Base-by-base conservation (phyloP, 2,113 vertebrate genomes). In the Dasyornis broadbenti region DNA sequence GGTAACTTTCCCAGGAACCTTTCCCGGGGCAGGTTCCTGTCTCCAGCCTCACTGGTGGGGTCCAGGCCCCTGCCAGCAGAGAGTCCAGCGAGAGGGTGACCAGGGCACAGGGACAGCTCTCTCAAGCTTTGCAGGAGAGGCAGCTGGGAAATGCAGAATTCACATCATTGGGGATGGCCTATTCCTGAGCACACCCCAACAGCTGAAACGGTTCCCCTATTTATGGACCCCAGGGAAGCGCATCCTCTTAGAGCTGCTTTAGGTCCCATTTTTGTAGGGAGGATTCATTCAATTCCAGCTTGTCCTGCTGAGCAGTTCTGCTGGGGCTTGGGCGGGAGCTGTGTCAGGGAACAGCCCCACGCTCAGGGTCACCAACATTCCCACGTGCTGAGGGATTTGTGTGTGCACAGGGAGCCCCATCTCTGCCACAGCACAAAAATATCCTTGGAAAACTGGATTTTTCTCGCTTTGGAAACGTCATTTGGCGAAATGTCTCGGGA, bases 261-360 rank as follows among this genome's bases (percentile, higher is more conserved):
- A 52, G 50, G 26, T 28, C 50, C 50, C 26, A 10, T 52, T 52
- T 52, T 52, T 13, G 30, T 21, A 12, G 1, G 6, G 39, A 39
- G 45, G 27, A 23, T 49, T 35, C 42, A 7, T 52, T 45, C 57
- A 15, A 11, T 40, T 57, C 60, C 59, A n/a, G 13, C 19, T 53
- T 7, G 49, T 37, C 53, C 40, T 50, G 53, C 65, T 71, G 24
- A 76, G n/a, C 3, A 47, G 10, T 6, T 10, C 27, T 17, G 31
- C 82, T 27, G 28, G 2, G 17, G 37, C 31, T 65, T 30, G 21
- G 19, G 9, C 2, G 0, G 0, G 44, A 53, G 28, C 28, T 35
- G 30, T 6, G 35, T 28, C 15, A 45, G 53, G 54, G 16, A 44
- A 44, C 18, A 35, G 4, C 15, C 28, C 31, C 37, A 5, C 11